Conservation (phyloP, 2,797 vertebrate species). For the Phataginus tetradactyla region DNA sequence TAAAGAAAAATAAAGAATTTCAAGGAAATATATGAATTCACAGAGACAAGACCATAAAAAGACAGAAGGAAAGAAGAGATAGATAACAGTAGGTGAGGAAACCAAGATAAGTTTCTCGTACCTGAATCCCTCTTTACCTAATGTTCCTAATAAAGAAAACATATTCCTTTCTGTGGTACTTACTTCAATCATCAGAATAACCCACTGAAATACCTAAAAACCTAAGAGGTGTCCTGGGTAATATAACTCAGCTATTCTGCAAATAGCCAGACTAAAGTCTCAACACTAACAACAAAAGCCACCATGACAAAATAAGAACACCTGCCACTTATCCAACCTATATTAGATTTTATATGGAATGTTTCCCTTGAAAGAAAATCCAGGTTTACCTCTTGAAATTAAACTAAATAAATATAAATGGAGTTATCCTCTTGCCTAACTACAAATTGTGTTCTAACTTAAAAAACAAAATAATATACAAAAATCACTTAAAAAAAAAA, state of each 20-base stretch:
- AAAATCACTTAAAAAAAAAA: not conserved
- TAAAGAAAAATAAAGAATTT: constrained; percentile 51
- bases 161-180: not conserved
- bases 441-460: constrained; percentile 6
- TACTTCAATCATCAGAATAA: not conserved
- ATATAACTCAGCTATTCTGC: not conserved
- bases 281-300: not conserved
- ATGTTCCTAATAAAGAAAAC: not conserved
- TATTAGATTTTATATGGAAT: not conserved
- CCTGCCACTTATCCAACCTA: not conserved
- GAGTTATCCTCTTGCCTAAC: not conserved
- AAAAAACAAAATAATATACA: not conserved
- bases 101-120: not conserved
- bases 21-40: constrained; percentile 21
- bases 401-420: constrained; percentile 32
- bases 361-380: constrained; percentile 8
- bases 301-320: constrained; percentile 7
- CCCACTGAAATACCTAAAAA: constrained; percentile 24
- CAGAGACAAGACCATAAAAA: constrained; percentile 33
- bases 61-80: not conserved
- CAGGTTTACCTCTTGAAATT: constrained; percentile 34
- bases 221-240: not conserved
- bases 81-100: not conserved
- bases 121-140: not conserved
- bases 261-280: constrained; percentile 24